phyloP scores from a whole-genome alignment of 1,140 invertebrate genomes.

The Caenorhabditis briggsae region DNA sequence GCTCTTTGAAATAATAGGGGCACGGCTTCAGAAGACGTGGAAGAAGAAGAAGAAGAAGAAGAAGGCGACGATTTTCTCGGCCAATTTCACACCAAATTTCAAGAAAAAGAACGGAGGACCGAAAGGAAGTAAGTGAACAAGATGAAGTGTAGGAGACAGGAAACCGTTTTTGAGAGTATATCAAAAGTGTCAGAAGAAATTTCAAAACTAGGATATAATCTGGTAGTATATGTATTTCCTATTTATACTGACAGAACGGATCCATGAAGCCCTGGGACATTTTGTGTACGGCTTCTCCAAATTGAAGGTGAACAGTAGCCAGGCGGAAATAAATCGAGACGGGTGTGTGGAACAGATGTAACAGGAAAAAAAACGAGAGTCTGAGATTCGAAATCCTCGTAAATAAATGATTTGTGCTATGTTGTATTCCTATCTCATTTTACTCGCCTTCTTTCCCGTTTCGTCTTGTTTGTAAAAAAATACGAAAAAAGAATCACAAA shows the following conservation, averaged over 20 bases:
- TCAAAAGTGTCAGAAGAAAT: not conserved
- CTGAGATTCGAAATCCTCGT: conserved; percentile 36
- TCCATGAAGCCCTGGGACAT: not conserved
- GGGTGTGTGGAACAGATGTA: not conserved
- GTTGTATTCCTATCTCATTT: not conserved
- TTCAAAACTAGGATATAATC: not conserved
- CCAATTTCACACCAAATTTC: conserved; percentile 50
- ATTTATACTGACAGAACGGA: conserved; percentile 4
- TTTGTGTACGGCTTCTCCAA: not conserved
- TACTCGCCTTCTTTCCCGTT: not conserved
- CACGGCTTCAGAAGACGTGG: not conserved
- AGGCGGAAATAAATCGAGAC: conserved; percentile 39
- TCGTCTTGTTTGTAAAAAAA: conserved; percentile 4
- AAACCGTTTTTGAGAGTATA: not conserved
- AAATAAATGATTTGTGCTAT: conserved; percentile 39
- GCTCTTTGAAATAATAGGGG: conserved; percentile 53
- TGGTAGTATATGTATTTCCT: not conserved
- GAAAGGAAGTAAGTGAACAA: conserved; percentile 29
- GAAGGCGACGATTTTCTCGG: conserved; percentile 25
- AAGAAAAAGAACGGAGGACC: conserved; percentile 21
- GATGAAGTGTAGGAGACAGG: not conserved
- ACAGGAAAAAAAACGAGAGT: not conserved
- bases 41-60: not conserved
- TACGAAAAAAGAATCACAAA: not conserved
- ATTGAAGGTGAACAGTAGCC: conserved; percentile 25